Evolutionary conservation across 2,888 invertebrate genomes (phyloP), one percentile per base, ranked within the genome.

Genomic region (Rhodophaea formosa): DNA sequence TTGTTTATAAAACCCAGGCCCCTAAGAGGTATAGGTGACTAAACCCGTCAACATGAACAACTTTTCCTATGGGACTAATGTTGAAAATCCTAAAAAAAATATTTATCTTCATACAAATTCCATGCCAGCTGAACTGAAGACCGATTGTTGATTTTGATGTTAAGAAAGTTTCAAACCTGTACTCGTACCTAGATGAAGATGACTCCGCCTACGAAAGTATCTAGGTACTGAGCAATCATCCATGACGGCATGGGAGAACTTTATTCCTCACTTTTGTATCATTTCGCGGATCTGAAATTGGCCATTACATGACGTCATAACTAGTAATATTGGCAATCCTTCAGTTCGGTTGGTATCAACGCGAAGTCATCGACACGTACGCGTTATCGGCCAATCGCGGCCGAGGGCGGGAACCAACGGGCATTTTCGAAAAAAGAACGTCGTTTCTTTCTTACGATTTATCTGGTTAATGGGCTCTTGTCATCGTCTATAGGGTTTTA

Each of bases 311-410:
- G 51, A 51, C 51, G 51, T 51, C 51, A 51, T 51, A 51, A 35
- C 51, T 51, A 51, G 29, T 10, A 54, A 54, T 30, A 10, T 16
- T 44, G 29, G 54, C 32, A n/a, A 17, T 15, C 47, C 23, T 47
- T 42, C 43, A 55, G 45, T 42, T 49, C 23, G 43, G 56, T 43
- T 42, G 39, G 49, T 65, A 66, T 66, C 68, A 49, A 63, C 63
- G 60, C 58, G n/a, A 46, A 59, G 61, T 64, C 65, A 68, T 64
- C 64, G 53, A 32, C 63, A 58, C 63, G 66, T 62, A 62, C 59
- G 51, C 47, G 47, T 62, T 67, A 68, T 69, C 69, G 64, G 56
- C 65, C 66, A 68, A 67, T 67, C 67, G 62, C 63, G 57, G 15
- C 53, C 60, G 61, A 60, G 66, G 69, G 68, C 68, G 69, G 66